Evolutionary conservation across 2,113 vertebrate species (phyloP), one percentile per base, ranked within the genome.

Genomic region (Pachyramphus minor): DNA sequence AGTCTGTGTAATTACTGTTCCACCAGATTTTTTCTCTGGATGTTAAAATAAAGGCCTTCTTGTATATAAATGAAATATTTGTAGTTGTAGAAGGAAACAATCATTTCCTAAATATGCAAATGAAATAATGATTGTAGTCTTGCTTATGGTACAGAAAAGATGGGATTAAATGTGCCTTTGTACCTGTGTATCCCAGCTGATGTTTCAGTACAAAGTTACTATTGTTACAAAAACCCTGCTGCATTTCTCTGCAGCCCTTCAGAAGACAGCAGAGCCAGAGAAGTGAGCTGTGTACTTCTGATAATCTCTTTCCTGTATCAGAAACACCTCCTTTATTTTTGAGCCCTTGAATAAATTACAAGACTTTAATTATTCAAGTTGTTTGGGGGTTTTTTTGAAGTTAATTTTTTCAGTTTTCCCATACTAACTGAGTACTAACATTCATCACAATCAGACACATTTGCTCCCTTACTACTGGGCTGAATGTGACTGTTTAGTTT

Each of bases 51-150:
- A 69, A 87, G 53, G 27, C 19, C 49, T 67, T 60, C 58, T 85
- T 96, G 67, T 91, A 67, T 18, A 87, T 27, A 80, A 76, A 83
- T 45, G 22, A 85, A 93, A 72, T 86, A 58, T 80, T 74, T 90
- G 35, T 87, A n/a, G 75, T 63, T 79, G 37, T 25, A 47, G 37
- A 82, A 87, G 21, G 50, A 83, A 42, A 87, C 30, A 91, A 92
- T 76, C 1, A 47, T 83, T 92, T 79, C 73, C 8, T 52, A 88
- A 95, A 86, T 63, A 69, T 78, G 56, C 47, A 90, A 80, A 93
- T 80, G 64, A 69, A 93, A 80, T 77, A 93, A 88, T 37, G 15
- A 45, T 23, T 83, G 79, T 58, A 53, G 27, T 66, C 49, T 75
- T 73, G 16, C 27, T 86, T 89, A 63, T 58, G 12, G 12, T 73